Base-by-base conservation (phyloP, 2,113 vertebrate species). In the Athene cunicularia region DNA sequence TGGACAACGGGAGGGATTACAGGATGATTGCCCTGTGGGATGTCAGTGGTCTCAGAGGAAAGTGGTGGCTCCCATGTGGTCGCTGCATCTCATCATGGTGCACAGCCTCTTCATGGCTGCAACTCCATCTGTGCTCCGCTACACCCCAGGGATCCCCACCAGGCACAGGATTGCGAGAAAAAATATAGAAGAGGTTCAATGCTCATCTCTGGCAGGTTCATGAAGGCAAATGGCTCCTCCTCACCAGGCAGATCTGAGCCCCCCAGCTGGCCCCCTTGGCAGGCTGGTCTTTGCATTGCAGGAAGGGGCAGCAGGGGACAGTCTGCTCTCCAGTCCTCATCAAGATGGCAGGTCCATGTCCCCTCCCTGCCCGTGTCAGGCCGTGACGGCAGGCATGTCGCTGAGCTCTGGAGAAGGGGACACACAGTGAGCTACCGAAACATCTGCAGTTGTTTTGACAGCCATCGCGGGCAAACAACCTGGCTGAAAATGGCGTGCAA, bases 401-500 rank as follows among this genome's bases (percentile, higher is more conserved):
- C 49, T 95, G 71, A 95, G 90, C 62, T 97, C 97, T 98, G 85
- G 73, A 92, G 93, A 91, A 95, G 52, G 37, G 20, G 50, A 56
- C 21, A 66, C 14, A 17, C 7, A 41, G 23, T 68, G 37, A 93
- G 32, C 33, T 41, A 62, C 37, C 1, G 1, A 66, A 84, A 56
- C 14, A 52, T 16, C 62, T 90, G 39, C 39, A 58, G 33, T 23
- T 64, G 16, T n/a, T 82, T 37, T 56, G 19, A 21, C 47, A 88
- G 14, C 3, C 2, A 1, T 14, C 1, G 0, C 16, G 12, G 90
- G 58, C 63, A 52, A 68, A 77, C 8, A 74, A 45, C 19, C 14
- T 41, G 50, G 14, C 11, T 71, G 39, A 88, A 76, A 83, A 80
- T 9, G 12, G 12, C 1, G 0, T 24, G 35, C 43, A 68, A 49